Base-by-base conservation (phyloP, 2,113 vertebrate genomes). In the Alectura lathami region DNA sequence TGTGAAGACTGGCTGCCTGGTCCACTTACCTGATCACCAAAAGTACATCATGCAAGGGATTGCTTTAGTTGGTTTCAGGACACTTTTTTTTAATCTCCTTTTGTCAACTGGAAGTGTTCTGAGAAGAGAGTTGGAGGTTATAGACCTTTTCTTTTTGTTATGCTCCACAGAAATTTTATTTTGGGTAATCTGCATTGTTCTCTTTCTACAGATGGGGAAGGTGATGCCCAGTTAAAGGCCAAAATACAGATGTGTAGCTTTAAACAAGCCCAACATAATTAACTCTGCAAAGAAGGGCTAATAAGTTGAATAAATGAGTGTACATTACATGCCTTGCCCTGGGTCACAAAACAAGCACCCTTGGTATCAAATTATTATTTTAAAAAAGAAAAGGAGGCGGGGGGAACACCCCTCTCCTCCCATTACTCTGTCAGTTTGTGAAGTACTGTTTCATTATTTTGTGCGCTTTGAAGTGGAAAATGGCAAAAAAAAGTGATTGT, bases 391-490 rank as follows among this genome's bases (percentile, higher is more conserved):
- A 1, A 54, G 8, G 27, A 23, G 23, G 11, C 15, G 23, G 10
- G 57, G n/a, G 57, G 15, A 60, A 38, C 34, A 60, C 6, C 17
- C 16, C 16, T 38, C 34, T 11, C 34, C 48, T 36, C 18, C 72
- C 70, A 40, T 34, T 80, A 32, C 15, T 93, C 38, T 86, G 48
- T 83, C 67, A 79, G 13, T 3, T 89, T 76, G 12, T 94, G 78
- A 94, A 76, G 78, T 62, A 53, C 53, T 38, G 9, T 59, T 94
- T 92, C 82, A 89, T 89, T 91, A 67, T 87, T 89, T 85, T 64
- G 53, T 38, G 53, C 4, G 17, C 53, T 83, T 91, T 85, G 74
- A 87, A 89, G n/a, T 76, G 43, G 53, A 82, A 94, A 94, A 79
- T 43, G 23, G 87, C 9, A 56, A 87, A 79, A 87, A 79, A 83